Evolutionary conservation across 2,797 vertebrate genomes (phyloP), one percentile per base, ranked within the genome.

Genomic region (Bufotes viridis): DNA sequence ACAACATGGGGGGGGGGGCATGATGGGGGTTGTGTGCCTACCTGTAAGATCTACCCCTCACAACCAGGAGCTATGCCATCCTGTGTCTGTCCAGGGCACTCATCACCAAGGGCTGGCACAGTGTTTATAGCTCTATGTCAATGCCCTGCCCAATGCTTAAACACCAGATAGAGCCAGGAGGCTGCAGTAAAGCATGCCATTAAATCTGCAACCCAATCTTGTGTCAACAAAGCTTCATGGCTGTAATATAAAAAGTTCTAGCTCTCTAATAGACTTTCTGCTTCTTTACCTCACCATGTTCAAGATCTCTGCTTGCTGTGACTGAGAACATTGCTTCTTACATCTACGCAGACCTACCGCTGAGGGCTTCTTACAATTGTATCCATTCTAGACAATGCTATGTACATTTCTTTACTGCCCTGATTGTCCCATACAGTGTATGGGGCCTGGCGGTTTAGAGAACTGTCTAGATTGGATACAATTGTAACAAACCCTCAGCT

Each of bases 401-500:
- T 70, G 29, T 70, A 24, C 24, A 55, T 55, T 2, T 55, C 53
- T 55, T 14, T 14, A n/a, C n/a, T n/a, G n/a, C n/a, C n/a, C n/a
- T n/a, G n/a, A n/a, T n/a, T n/a, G n/a, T n/a, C n/a, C n/a, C n/a
- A n/a, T n/a, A 14, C 13, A 70, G 17, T 34, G 72, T 75, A 75
- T 75, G 18, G 20, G 65, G 14, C 11, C 11, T 3, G 67, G 24
- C 9, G 7, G 58, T 60, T n/a, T 22, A 65, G 11, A 14, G 65
- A 11, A 34, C 12, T 42, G 8, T 3, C 7, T 18, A 22, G 17
- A 20, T 10, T 75, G 72, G 42, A n/a, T 75, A 14, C 18, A 15
- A 51, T 13, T 75, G 72, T 75, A 75, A 75, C 72, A 51, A 75
- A 75, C 2, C 34, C 42, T 51, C 72, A 75, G 72, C 72, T 75